Conservation (phyloP, 2,797 vertebrate genomes). For the Champsocephalus gunnari region DNA sequence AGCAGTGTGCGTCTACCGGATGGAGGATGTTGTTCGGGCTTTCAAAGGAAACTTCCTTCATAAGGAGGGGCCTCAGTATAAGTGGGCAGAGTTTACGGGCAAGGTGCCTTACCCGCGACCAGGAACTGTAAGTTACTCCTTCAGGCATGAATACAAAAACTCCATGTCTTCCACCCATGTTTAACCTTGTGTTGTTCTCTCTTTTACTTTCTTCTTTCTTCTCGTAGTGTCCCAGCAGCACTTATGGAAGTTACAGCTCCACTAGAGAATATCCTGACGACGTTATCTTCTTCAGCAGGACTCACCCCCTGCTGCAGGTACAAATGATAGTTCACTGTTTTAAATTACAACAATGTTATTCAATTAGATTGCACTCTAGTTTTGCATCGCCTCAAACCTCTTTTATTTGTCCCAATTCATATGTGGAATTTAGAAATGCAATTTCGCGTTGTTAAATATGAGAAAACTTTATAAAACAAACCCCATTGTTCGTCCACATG, state of each 20-base stretch:
- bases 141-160: neutral
- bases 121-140: slow-evolving; percentile 83
- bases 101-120: slow-evolving; percentile 87
- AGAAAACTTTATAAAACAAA: neutral
- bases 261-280: slow-evolving; percentile 89
- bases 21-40: slow-evolving; percentile 85
- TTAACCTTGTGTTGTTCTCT: neutral
- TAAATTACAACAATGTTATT: slow-evolving; percentile 35
- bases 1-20: slow-evolving; percentile 86
- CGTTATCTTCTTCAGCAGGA: slow-evolving; percentile 89
- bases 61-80: slow-evolving; percentile 88
- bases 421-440: slow-evolving; percentile 25
- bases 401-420: slow-evolving; percentile 21
- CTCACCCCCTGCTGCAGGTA: slow-evolving; percentile 84
- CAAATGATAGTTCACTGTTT: slow-evolving; percentile 40
- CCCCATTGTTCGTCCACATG: neutral
- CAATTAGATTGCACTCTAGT: slow-evolving; percentile 17
- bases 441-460: slow-evolving; percentile 11
- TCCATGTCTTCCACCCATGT: neutral
- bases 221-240: slow-evolving; percentile 87
- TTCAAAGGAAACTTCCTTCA: slow-evolving; percentile 89
- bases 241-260: slow-evolving; percentile 86
- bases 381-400: neutral
- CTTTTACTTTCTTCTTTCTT: neutral
- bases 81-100: slow-evolving; percentile 87